Conservation (phyloP, 2,888 invertebrate genomes). For the Phaonia tiefii region DNA sequence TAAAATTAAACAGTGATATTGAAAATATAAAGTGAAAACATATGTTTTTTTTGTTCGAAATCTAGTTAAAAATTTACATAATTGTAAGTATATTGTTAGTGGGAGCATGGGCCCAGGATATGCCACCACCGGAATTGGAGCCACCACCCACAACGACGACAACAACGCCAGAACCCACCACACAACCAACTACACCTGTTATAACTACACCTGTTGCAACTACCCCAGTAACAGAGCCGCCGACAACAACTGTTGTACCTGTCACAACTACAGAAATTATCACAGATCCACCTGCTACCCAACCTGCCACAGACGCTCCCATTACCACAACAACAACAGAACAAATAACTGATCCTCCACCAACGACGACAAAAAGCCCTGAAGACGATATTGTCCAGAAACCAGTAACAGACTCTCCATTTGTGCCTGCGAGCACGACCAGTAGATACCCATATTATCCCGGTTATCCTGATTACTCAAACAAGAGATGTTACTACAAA, state of each 20-base stretch:
- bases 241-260: slow-evolving; percentile 11
- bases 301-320: neutral
- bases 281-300: slow-evolving; percentile 21
- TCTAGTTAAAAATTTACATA: slow-evolving; percentile 54
- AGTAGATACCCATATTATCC: slow-evolving; percentile 57
- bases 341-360: neutral
- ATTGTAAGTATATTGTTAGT: slow-evolving; percentile 51
- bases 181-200: slow-evolving; percentile 32
- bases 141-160: slow-evolving; percentile 47
- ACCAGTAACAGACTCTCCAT: slow-evolving; percentile 49
- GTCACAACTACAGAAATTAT: slow-evolving; percentile 12
- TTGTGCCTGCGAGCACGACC: slow-evolving; percentile 36
- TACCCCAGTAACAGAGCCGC: slow-evolving; percentile 1
- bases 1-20: neutral
- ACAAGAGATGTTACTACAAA: slow-evolving; percentile 70
- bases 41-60: slow-evolving; percentile 6
- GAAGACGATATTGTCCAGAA: neutral
- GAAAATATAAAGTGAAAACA: slow-evolving; percentile 3
- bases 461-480: slow-evolving; percentile 44
- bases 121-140: slow-evolving; percentile 72
- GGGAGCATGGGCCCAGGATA: slow-evolving; percentile 69
- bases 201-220: slow-evolving; percentile 38
- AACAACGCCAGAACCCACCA: slow-evolving; percentile 29
- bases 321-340: slow-evolving; percentile 36
- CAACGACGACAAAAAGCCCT: neutral